Percentiles rank a stretch among this genome's conserved stretches.
These are phyloP conservation scores for Melanotaenia pygmaea DNA, from an alignment of 2,797 vertebrate genomes.

Conservation along the genomic window DNA sequence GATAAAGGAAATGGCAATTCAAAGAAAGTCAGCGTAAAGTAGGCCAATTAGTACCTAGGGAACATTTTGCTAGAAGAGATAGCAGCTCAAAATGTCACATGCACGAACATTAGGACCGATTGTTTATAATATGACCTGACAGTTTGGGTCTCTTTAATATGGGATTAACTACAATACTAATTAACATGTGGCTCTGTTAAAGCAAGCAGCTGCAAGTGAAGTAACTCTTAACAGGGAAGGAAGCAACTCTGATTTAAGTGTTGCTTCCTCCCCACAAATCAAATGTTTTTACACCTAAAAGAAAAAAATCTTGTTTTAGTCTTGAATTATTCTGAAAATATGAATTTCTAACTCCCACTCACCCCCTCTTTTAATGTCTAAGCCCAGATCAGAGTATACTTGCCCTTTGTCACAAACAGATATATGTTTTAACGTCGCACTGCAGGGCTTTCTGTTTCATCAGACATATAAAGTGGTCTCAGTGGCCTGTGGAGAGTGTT, in stretches of 20 bases:
- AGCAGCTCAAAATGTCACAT: slow-evolving; percentile 81
- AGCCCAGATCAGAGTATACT: slow-evolving; percentile 57
- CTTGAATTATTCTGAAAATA: slow-evolving; percentile 33
- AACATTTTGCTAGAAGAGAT: slow-evolving; percentile 83
- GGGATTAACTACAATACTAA: slow-evolving; percentile 87
- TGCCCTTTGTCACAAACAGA: slow-evolving; percentile 67
- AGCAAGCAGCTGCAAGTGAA: slow-evolving; percentile 66
- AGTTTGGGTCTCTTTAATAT: slow-evolving; percentile 85
- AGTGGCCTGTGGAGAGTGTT: slow-evolving; percentile 73
- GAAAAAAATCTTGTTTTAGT: slow-evolving; percentile 45
- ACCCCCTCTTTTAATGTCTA: slow-evolving; percentile 40
- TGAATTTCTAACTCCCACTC: slow-evolving; percentile 37
- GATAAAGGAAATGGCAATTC: slow-evolving; percentile 82
- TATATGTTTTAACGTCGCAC: slow-evolving; percentile 72
- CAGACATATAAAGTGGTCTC: slow-evolving; percentile 65
- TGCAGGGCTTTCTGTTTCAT: slow-evolving; percentile 66
- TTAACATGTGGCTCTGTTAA: slow-evolving; percentile 82
- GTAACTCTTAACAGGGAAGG: slow-evolving; percentile 29
- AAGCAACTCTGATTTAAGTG: slow-evolving; percentile 46
- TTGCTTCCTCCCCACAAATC: slow-evolving; percentile 54
- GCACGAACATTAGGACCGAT: slow-evolving; percentile 78
- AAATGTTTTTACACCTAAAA: slow-evolving; percentile 57
- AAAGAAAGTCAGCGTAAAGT: slow-evolving; percentile 83
- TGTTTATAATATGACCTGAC: slow-evolving; percentile 89
- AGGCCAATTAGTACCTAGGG: slow-evolving; percentile 87